Percentiles rank a stretch among this genome's conserved stretches.
These are phyloP conservation scores for Aptenodytes patagonicus DNA, from an alignment of 2,113 vertebrate species.

Conservation along the genomic window DNA sequence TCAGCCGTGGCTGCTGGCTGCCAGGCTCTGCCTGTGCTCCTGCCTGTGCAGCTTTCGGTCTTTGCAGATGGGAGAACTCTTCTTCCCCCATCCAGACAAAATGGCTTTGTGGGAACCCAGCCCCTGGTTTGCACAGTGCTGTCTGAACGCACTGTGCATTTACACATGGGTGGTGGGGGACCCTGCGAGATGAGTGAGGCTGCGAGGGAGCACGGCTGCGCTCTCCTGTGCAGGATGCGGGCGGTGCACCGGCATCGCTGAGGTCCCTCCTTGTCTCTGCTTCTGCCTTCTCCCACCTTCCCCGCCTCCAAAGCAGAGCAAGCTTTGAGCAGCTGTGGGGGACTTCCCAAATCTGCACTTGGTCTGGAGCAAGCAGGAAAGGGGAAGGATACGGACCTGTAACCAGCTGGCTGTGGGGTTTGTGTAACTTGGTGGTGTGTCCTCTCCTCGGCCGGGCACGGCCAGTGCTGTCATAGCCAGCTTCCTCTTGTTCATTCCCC, in stretches of 20 bases:
- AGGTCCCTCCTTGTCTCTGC: not conserved
- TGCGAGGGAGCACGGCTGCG: rapidly evolving
- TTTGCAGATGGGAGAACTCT: not conserved
- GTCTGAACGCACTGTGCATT: not conserved
- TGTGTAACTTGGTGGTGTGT: not conserved
- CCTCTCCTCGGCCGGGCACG: not conserved
- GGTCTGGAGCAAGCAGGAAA: not conserved
- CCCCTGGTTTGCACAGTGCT: rapidly evolving
- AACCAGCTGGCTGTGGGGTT: not conserved
- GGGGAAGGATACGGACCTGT: not conserved
- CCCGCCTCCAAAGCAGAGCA: not conserved
- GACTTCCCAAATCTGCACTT: not conserved
- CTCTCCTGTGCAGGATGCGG: rapidly evolving
- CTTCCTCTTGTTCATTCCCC: not conserved
- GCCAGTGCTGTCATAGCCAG: not conserved
- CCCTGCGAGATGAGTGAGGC: not conserved
- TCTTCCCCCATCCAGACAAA: not conserved
- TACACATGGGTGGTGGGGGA: not conserved
- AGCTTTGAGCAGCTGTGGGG: not conserved
- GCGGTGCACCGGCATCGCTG: rapidly evolving
- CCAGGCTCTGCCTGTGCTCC: not conserved
- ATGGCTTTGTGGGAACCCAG: not conserved
- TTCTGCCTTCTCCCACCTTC: not conserved
- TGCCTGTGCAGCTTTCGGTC: not conserved
- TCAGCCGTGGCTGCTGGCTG: not conserved